Conservation (phyloP, 1,140 invertebrate genomes). For the Papilio machaon region DNA sequence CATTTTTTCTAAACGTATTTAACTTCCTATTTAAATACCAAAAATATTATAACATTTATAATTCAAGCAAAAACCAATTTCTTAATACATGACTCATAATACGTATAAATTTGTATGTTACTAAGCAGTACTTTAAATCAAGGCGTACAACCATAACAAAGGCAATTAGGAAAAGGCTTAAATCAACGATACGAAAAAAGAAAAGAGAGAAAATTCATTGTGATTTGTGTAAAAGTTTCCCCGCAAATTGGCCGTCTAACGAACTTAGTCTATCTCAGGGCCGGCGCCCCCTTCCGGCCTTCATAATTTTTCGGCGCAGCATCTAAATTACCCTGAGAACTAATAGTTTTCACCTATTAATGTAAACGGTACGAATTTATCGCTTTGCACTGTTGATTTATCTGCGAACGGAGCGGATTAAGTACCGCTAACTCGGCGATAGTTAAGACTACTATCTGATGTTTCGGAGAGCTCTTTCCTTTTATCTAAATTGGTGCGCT, state of each 20-base stretch:
- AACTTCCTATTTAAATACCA: background rate
- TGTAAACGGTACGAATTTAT: constrained; percentile 75
- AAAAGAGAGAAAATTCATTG: constrained; percentile 29
- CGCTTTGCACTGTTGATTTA: constrained; percentile 80
- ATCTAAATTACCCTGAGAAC: constrained; percentile 73
- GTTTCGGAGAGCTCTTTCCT: constrained; percentile 80
- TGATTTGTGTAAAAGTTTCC: constrained; percentile 42
- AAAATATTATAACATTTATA: background rate
- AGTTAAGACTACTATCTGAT: constrained; percentile 81
- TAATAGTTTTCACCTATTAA: constrained; percentile 82
- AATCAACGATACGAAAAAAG: constrained; percentile 30
- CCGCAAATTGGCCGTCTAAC: constrained; percentile 51
- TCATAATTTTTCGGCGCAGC: constrained; percentile 73
- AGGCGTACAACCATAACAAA: background rate
- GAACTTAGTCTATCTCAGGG: constrained; percentile 43
- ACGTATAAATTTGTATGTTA: background rate
- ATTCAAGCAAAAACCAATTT: background rate
- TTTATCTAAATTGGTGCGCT: constrained; percentile 82
- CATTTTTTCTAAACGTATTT: background rate
- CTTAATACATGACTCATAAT: no score
- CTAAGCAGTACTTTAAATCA: constrained; percentile 16
- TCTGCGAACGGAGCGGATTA: constrained; percentile 75
- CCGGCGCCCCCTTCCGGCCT: constrained; percentile 56
- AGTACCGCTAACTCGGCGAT: constrained; percentile 81
- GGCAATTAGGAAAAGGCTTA: constrained; percentile 26